A percentile compares a stretch with the other conserved stretches of the same genome.
Conservation (phyloP, 2,888 invertebrate genomes). For the Chrysotoxum bicinctum region DNA sequence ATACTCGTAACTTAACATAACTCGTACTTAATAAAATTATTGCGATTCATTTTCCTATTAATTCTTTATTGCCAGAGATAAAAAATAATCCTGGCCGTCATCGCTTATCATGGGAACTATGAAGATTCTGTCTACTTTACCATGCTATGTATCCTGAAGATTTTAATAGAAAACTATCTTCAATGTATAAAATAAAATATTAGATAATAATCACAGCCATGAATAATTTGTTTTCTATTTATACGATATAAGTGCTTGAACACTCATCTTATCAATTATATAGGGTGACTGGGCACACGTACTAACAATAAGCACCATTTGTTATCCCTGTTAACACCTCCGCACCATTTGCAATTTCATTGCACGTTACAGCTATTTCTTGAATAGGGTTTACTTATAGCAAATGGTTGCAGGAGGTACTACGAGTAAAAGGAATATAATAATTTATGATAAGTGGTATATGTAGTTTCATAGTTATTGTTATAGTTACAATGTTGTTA, state of each 20-base stretch:
- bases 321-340: background rate
- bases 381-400: background rate
- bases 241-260: background rate
- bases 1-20: no score
- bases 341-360: slow-evolving; percentile 5
- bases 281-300: slow-evolving; percentile 36
- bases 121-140: background rate
- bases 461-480: background rate
- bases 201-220: background rate
- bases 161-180: slow-evolving; percentile 1
- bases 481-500: no score
- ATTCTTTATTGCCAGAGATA: background rate
- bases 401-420: background rate
- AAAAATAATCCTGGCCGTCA: background rate
- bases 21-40: no score
- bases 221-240: background rate
- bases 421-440: background rate
- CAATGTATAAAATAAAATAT: background rate
- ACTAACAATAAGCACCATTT: background rate
- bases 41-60: no score
- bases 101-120: background rate
- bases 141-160: background rate
- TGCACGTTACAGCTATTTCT: slow-evolving; percentile 8
- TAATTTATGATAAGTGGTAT: slow-evolving; percentile 21
- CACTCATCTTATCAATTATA: slow-evolving; percentile 37